Conservation (phyloP, 2,113 vertebrate species). For the Lagopus muta region DNA sequence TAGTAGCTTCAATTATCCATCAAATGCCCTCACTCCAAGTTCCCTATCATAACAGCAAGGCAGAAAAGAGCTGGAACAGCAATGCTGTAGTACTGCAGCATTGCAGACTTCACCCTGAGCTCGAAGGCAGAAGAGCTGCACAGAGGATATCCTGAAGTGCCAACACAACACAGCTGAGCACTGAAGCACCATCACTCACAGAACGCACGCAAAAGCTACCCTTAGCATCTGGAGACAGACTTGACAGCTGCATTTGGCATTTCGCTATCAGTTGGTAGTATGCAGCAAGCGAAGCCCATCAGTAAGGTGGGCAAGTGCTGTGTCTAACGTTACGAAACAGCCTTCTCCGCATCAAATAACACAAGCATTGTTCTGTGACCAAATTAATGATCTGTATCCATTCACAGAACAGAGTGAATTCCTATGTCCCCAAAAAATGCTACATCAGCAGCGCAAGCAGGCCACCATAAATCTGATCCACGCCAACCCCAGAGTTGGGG, state of each 20-base stretch:
- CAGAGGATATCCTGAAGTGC: background rate
- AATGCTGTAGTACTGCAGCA: accelerated
- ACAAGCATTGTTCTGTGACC: background rate
- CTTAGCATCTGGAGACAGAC: background rate
- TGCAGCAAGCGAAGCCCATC: background rate
- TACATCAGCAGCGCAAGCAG: accelerated
- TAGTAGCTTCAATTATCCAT: accelerated
- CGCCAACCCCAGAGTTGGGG: background rate
- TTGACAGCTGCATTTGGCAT: background rate
- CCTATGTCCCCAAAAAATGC: background rate
- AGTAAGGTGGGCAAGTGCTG: background rate
- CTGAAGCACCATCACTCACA: background rate
- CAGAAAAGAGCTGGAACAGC: background rate
- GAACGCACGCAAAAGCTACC: background rate
- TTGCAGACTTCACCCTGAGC: accelerated
- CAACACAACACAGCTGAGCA: background rate
- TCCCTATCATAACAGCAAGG: accelerated
- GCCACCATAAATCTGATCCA: background rate
- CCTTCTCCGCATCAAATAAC: background rate
- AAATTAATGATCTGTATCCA: background rate
- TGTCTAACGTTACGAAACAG: background rate
- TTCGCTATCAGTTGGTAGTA: background rate
- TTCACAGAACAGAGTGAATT: background rate
- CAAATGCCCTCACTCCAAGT: accelerated
- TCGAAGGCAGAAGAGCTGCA: background rate